Base-by-base conservation (phyloP, 2,888 invertebrate genomes). In the Germaria angustata region DNA sequence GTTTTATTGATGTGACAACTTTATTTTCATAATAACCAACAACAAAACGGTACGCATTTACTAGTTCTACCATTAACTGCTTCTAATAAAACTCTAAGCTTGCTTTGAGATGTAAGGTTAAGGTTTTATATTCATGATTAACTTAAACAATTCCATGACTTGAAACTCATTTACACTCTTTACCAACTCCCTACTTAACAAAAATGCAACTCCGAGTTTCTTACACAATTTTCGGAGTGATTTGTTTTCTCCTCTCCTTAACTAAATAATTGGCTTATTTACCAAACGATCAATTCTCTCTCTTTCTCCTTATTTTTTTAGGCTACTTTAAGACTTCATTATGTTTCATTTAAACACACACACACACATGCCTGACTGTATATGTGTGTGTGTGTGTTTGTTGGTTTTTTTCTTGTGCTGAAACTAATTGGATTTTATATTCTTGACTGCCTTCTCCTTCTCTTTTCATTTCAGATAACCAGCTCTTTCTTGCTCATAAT, bases 401-500 rank as follows among this genome's bases (percentile, higher is more conserved):
- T 41, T 41, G 15, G 34, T 39, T n/a, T n/a, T n/a, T 59, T 53
- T 46, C 20, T 57, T 59, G 36, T 65, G 36, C 61, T 71, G 36
- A 71, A 66, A 78, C 63, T 81, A 81, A 80, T 75, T 69, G 65
- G 71, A 81, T 65, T 69, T 61, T 72, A 55, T 32, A 8, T 53
- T 65, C 22, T 32, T 28, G 41, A 49, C 55, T 57, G 22, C 34
- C 22, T 20, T 51, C 57, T 66, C 46, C 2, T 28, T 55, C 44
- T 65, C 39, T 32, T 57, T 63, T 22, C 34, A 17, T 66, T 57
- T 22, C 11, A 6, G 49, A 6, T 63, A 63, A 0, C 20, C 32
- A 4, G 13, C 68, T 71, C 75, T 71, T 71, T 63, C 66, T 53
- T 15, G 9, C 72, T 41, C 1, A 1, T n/a, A 13, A 34, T 46